Evolutionary conservation across 2,888 invertebrate species (phyloP), one percentile per base, ranked within the genome.

Genomic region (Mechanitis messenoides): DNA sequence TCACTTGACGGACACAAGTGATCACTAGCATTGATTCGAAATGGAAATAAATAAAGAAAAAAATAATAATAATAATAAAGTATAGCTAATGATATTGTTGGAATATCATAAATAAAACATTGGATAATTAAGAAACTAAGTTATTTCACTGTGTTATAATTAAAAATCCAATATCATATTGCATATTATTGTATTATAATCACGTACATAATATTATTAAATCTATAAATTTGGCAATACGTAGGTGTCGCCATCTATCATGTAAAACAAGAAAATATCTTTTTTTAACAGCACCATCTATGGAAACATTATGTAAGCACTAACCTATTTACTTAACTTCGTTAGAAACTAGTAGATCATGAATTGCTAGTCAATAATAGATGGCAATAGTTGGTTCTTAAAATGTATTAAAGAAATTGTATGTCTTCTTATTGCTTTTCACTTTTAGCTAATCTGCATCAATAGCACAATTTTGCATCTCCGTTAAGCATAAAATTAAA

Each of bases 291-390:
- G 4, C 42, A 12, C 6, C 11, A 45, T 11, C 54, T 54, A 2
- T 58, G 5, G 31, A 31, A n/a, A 31, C 31, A 50, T 31, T 6
- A 28, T 11, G 7, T 5, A 50, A n/a, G n/a, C 31, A 31, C 9
- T 31, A 11, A n/a, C 6, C 31, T 31, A 11, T 2, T 6, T 50
- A 3, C n/a, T 3, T 31, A 50, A 50, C 3, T 11, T 31, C 11
- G 31, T 28, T n/a, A 2, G 12, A 20, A 20, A 20, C 20, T 7
- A 11, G 4, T 4, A 47, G 11, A 56, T 56, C 38, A 63, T 56
- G 33, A 62, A 64, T 47, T 38, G 28, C 82, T 79, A 79, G 66
- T 78, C 66, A 45, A 55, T 67, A 63, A 68, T 53, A 84, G 84
- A 73, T 81, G 75, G 70, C 77, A 45, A 33, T 66, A 53, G 9